A percentile compares a stretch with the other conserved stretches of the same genome.
Evolutionary conservation across 1,140 invertebrate genomes (phyloP).

Genomic region (Tetramorium alpestre): DNA sequence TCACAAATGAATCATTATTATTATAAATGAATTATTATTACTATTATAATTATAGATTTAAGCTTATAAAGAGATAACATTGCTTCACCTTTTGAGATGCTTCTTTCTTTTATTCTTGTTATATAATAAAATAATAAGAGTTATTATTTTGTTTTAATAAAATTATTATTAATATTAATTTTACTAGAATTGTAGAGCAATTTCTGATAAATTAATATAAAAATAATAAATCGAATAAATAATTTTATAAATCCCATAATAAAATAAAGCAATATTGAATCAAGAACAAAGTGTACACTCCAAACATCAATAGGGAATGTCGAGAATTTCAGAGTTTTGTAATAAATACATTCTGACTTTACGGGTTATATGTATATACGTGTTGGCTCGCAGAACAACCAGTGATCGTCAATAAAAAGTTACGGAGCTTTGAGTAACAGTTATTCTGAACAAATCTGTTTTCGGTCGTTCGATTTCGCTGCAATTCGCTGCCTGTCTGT

Average conservation of each 20-base stretch:
- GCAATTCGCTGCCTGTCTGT: neutral
- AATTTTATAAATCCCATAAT: neutral
- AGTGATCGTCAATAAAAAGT: slow-evolving; percentile 23
- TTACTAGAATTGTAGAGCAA: neutral
- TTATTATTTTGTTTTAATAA: neutral
- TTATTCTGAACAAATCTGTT: neutral
- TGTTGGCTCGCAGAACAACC: neutral
- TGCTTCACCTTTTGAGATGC: neutral
- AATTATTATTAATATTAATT: neutral
- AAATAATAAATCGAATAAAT: neutral
- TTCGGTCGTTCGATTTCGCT: slow-evolving; percentile 4
- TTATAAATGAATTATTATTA: neutral
- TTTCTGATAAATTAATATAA: neutral
- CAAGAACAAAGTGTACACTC: neutral
- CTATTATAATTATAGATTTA: neutral
- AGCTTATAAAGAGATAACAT: neutral
- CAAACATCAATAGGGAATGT: slow-evolving; percentile 20
- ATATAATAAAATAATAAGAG: neutral
- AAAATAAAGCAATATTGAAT: neutral
- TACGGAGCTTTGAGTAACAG: slow-evolving; percentile 28
- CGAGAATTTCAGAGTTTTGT: neutral
- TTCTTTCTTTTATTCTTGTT: neutral
- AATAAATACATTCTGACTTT: neutral
- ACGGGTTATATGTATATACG: neutral
- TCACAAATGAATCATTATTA: neutral